Percentiles rank a stretch among this genome's conserved stretches.
phyloP scores from a whole-genome alignment of 2,888 invertebrate genomes.

The Eupithecia tripunctaria region DNA sequence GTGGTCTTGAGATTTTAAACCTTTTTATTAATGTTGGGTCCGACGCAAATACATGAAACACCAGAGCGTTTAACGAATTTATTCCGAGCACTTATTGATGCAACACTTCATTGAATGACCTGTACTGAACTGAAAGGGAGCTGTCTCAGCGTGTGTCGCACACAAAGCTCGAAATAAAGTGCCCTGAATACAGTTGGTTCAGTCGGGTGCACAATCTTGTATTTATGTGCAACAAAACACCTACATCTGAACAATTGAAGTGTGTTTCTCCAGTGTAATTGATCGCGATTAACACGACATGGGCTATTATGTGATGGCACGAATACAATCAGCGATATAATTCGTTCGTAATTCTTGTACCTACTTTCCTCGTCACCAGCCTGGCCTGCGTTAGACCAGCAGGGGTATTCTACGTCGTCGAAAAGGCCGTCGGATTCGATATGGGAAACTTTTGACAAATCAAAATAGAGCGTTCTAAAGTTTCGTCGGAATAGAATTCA shows the following conservation, averaged over 20 bases:
- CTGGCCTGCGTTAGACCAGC: background rate
- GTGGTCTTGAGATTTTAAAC: constrained; percentile 38
- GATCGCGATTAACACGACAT: constrained; percentile 60
- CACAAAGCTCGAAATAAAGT: constrained; percentile 44
- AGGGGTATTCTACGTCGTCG: too few relatives aligned
- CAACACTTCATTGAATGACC: constrained; percentile 2
- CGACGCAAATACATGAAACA: constrained; percentile 28
- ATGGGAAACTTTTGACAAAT: too few relatives aligned
- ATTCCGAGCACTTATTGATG: constrained; percentile 12
- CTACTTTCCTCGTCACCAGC: background rate
- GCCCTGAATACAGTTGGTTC: constrained; percentile 36
- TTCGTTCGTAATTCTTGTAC: constrained; percentile 8
- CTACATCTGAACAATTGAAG: constrained; percentile 48
- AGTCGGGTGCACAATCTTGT: constrained; percentile 35
- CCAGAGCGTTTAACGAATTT: constrained; percentile 6
- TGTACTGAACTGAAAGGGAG: constrained; percentile 2
- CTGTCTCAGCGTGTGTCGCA: constrained; percentile 33
- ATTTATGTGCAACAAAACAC: constrained; percentile 38
- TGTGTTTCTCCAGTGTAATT: constrained; percentile 42
- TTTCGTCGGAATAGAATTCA: too few relatives aligned
- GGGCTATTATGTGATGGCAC: constrained; percentile 50
- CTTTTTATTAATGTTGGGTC: constrained; percentile 24
- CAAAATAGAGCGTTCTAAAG: too few relatives aligned
- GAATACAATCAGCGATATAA: constrained; percentile 20
- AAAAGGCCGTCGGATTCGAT: too few relatives aligned